A percentile compares a stretch with the other conserved stretches of the same genome.
Evolutionary conservation across 1,140 invertebrate genomes (phyloP).

Genomic region (Probaryconus sp.): DNA sequence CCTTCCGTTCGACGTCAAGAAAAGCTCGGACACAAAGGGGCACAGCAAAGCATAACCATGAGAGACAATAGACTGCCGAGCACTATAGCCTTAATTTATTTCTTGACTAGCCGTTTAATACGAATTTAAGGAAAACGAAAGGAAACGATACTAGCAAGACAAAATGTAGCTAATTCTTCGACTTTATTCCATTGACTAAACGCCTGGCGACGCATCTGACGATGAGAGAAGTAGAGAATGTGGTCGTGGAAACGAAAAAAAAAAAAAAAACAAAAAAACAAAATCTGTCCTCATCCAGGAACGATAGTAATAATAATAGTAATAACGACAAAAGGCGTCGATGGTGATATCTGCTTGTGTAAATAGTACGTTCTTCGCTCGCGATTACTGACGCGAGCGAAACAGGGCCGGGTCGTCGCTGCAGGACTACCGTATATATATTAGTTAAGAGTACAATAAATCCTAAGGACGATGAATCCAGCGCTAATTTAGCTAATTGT

Average conservation of each 20-base stretch:
- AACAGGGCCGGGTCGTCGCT: neutral
- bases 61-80: constrained; percentile 78
- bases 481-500: constrained; percentile 43
- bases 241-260: neutral
- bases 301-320: constrained; percentile 36
- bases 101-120: constrained; percentile 69
- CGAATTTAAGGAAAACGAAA: constrained; percentile 12
- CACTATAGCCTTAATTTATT: constrained; percentile 73
- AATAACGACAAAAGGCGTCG: constrained; percentile 14
- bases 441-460: constrained; percentile 26
- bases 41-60: constrained; percentile 68
- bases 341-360: constrained; percentile 31
- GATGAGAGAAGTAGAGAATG: too few species aligned
- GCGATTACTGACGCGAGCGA: neutral
- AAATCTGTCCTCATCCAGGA: neutral
- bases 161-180: constrained; percentile 6
- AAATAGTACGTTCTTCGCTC: constrained; percentile 22
- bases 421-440: too few species aligned
- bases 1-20: constrained; percentile 37
- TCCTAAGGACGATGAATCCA: constrained; percentile 11
- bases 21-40: constrained; percentile 41
- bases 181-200: too few species aligned
- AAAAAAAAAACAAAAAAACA: constrained; percentile 17
- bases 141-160: constrained; percentile 4
- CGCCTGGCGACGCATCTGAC: too few species aligned